Base-by-base conservation (phyloP, 2,113 vertebrate genomes). In the Heterocephalus glaber region DNA sequence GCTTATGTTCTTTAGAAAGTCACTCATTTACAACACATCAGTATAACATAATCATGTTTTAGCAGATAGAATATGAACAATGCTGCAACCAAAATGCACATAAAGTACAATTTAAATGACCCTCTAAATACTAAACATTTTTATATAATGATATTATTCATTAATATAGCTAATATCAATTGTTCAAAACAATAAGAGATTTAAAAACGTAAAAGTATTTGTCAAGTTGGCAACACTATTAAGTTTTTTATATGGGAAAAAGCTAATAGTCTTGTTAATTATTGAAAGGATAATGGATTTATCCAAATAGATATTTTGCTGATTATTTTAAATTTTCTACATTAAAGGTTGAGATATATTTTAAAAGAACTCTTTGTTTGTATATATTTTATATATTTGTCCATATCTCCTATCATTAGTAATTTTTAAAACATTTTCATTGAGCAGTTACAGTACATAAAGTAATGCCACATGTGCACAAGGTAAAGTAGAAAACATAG, bases 31-130 rank as follows among this genome's bases (percentile, higher is more conserved):
- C 11, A 56, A 83, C 61, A 88, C 7, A 38, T 33, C 90, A 92
- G 66, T 74, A 92, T 61, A 89, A 72, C 33, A 30, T 66, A 44
- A 35, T 5, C 28, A 16, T 89, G 58, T 81, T 86, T 86, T 76
- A 74, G 24, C 28, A 89, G 22, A 89, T 90, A 89, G 77, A 95
- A 76, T 70, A 41, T 68, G 41, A 95, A 47, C 1, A 94, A 26
- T 26, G 22, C 1, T 92, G 56, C 47, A 65, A 90, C 4, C 41
- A 86, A 93, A 96, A 47, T 1, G n/a, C 24, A 14, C 49, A 66
- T 14, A 72, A 60, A 16, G 2, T 65, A 61, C 2, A 35, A 56
- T 96, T 76, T 63, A 88, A 87, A 82, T 6, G 2, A 63, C 11
- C 20, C 65, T 96, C 26, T 65, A 61, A 93, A 84, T 33, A 54